phyloP scores from a whole-genome alignment of 2,888 invertebrate genomes.

The Diarsia dahlii region DNA sequence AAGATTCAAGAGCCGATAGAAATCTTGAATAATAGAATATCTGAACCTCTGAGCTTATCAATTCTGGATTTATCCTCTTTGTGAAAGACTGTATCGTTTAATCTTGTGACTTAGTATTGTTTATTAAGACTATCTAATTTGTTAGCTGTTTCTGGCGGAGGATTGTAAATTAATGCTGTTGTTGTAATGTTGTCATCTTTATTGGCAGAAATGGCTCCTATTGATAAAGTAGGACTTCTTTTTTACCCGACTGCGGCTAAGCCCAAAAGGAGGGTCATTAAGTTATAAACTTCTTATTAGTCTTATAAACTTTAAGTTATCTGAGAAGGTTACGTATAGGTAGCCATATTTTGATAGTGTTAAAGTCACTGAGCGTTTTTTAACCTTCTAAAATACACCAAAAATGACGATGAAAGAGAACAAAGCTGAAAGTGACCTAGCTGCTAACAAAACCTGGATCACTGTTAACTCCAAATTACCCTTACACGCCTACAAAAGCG shows the following conservation, averaged over 20 bases:
- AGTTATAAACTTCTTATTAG: neutral
- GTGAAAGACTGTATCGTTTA: conserved; percentile 25
- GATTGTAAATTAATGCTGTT: neutral
- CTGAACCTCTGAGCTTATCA: conserved; percentile 45
- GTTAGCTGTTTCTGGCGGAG: neutral
- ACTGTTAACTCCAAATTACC: conserved; percentile 40
- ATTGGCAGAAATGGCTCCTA: neutral
- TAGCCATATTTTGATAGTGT: neutral
- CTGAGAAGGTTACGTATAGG: neutral
- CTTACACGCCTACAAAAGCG: conserved; percentile 49
- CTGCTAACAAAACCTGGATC: conserved; percentile 23
- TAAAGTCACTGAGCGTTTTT: neutral
- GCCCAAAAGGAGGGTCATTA: no score
- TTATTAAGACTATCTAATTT: conserved; percentile 20
- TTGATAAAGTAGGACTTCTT: neutral
- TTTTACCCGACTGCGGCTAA: no score
- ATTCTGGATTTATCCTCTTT: conserved; percentile 45
- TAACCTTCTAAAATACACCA: neutral
- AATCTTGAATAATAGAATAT: conserved; percentile 59
- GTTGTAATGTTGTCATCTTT: neutral
- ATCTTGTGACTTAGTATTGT: conserved; percentile 27
- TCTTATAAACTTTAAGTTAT: neutral
- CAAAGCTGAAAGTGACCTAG: conserved; percentile 1
- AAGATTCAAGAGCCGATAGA: conserved; percentile 56
- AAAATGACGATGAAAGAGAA: neutral